Evolutionary conservation across 2,113 vertebrate species (phyloP), one percentile per base, ranked within the genome.

Genomic region (Chitala chitala): DNA sequence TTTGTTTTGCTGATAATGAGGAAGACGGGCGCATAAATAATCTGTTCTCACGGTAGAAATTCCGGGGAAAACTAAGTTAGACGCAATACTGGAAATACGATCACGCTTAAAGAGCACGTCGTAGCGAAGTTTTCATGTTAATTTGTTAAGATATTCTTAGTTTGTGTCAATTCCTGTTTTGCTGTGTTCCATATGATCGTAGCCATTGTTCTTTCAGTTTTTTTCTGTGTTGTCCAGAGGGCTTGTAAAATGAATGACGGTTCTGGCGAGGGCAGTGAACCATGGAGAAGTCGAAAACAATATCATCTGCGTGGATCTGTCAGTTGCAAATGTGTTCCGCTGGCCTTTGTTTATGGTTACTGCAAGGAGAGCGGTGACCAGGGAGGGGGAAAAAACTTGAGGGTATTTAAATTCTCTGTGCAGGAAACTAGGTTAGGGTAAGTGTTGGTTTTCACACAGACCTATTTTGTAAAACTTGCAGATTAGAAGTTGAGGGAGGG

Each of bases 221-320:
- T 56, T 12, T 48, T 31, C 33, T 79, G 77, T 71, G 75, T 87
- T 84, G 85, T 87, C 78, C 74, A 82, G 75, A 85, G 78, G 79
- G 79, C 71, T 68, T 75, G 66, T 26, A 76, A 81, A 84, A 73
- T 86, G 86, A 86, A 86, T 89, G 88, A 89, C 86, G 85, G 74
- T 78, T 84, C 86, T 82, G 86, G 86, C 80, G 50, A 84, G 83
- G 55, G 77, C 88, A 78, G 74, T 88, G 88, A 88, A 91, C 85
- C 88, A 82, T 89, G 82, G 90, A 88, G 80, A 88, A 91, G 87
- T 86, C 78, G 89, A 83, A 91, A 90, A 91, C 91, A 92, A 91
- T 90, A 90, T 92, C 89, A 89, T 85, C 88, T 90, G 88, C 87
- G 78, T 89, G 81, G 78, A 82, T 89, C 85, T 90, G 91, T 91